Evolutionary conservation across 2,888 invertebrate species (phyloP), one percentile per base, ranked within the genome.

Genomic region (Lasioglossum figueresi): DNA sequence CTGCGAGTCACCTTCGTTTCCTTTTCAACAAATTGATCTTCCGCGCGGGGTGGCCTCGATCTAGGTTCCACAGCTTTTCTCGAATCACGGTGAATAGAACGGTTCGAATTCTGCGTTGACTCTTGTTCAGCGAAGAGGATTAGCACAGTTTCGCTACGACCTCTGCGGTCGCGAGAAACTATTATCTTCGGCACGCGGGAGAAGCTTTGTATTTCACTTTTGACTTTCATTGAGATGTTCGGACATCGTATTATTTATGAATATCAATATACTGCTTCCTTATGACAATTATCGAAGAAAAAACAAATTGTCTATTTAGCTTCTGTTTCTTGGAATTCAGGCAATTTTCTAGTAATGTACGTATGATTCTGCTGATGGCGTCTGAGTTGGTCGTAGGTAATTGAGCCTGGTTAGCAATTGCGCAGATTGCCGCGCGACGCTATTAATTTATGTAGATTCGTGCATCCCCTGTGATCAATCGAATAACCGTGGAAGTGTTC

Each of bases 401-500:
- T 63, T 31, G 31, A 2, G 34, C 19, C 5, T 63, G 31, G 12
- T 63, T 31, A 63, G 63, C 19, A 66, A 66, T 34, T 8, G 52
- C 16, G 34, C 1, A 8, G 16, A 66, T 34, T 37, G 34, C 19
- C 8, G 8, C 19, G 19, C 10, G 34, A 34, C 34, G 4, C 34
- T 19, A 4, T 34, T 59, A 27, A 59, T 40, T 43, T 14, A 76
- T 48, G 34, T 68, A 45, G 45, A 34, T 34, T 48, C 34, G 14
- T 40, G 40, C n/a, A 37, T 31, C 16, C 27, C 63, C 40, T 23
- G 45, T 72, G 23, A 72, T 48, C 63, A 75, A 52, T 68, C 8
- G n/a, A 40, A 27, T 85, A 79, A 85, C 74, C n/a, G 8, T n/a
- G 34, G 59, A 63, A 34, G 40, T 77, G 48, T 66, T 71, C 12